Base-by-base conservation (phyloP, 2,888 invertebrate species). In the Drosophila algonquin region DNA sequence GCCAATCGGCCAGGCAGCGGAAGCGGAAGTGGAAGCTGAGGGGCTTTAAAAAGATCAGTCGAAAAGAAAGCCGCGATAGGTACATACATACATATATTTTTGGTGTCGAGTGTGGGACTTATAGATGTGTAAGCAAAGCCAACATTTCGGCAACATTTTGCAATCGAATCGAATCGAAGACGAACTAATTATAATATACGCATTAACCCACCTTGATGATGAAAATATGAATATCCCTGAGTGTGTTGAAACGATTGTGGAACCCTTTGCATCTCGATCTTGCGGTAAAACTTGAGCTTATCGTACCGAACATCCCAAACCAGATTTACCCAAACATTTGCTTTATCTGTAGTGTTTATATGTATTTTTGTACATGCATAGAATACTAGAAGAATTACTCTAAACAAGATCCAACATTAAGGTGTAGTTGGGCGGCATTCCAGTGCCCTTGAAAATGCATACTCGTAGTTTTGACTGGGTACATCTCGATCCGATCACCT, bases 361-460 rank as follows among this genome's bases (percentile, higher is more conserved):
- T 75, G 87, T 82, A 84, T 80, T 83, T 83, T 83, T 88, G 78
- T 86, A 81, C 47, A 50, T 64, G 64, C 61, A 63, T 54, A 65
- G 55, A 56, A 47, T 21, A 16, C 44, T 30, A 53, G 45, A 52
- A 47, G 21, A 40, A 48, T 35, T 35, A 35, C 3, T 32, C 63
- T 21, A 27, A n/a, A 24, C 16, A 35, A 35, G 24, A 52, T 27
- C 35, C 54, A 27, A 57, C n/a, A 53, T 45, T 53, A 35, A 21
- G 45, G 27, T 27, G 40, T 63, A 65, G 64, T 45, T 48, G 47
- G 45, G 55, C 10, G 78, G 87, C 76, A 83, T 86, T 83, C 81
- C 83, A 47, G 86, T 82, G 86, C 80, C 73, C 72, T 70, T 63
- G 63, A 64, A 67, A 61, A 53, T 18, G 58, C 61, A 75, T 47